Conservation (phyloP, 2,113 vertebrate genomes). For the Xiphophorus maculatus region DNA sequence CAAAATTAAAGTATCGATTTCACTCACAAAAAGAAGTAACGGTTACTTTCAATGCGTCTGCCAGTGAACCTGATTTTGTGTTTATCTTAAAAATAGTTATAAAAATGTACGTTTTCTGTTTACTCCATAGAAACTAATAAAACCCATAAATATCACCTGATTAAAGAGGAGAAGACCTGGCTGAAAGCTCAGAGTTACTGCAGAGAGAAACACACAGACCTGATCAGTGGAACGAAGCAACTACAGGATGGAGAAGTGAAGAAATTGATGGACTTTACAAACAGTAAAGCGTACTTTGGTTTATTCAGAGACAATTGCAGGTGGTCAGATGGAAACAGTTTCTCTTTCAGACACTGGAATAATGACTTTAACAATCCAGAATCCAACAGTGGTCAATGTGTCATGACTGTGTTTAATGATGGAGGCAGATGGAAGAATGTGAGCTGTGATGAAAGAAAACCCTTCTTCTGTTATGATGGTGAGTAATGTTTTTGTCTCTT, state of each 20-base stretch:
- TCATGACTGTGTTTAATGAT: background rate
- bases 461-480: slow-evolving; percentile 5
- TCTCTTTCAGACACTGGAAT: background rate
- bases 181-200: background rate
- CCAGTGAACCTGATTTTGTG: background rate
- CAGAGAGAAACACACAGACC: background rate
- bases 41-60: background rate
- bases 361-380: background rate
- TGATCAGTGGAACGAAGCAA: background rate
- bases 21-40: too few species aligned
- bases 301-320: background rate
- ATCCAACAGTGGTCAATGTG: background rate
- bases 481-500: background rate
- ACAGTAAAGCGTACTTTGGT: background rate
- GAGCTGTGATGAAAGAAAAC: background rate
- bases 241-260: background rate
- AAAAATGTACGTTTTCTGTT: background rate
- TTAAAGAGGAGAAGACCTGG: background rate
- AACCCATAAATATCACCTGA: background rate
- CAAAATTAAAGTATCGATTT: too few species aligned
- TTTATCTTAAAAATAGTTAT: background rate
- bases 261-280: background rate
- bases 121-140: background rate
- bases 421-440: background rate
- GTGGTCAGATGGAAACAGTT: background rate